Evolutionary conservation across 2,888 invertebrate genomes (phyloP).

Genomic region (Operophtera brumata): DNA sequence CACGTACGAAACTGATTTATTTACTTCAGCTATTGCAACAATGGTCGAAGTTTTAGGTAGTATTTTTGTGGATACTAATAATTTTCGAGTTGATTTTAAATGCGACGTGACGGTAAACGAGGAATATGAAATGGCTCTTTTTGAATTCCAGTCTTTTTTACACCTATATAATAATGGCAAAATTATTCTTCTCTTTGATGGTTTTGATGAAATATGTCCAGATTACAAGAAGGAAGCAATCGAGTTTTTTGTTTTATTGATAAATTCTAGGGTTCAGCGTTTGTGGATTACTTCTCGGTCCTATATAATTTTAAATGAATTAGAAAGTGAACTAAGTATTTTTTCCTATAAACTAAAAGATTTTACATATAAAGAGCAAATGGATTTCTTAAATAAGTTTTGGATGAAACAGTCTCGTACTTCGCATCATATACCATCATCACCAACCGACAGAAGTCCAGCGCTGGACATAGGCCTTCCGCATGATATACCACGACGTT

Average conservation of each 20-base stretch:
- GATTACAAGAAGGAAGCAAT: conserved; percentile 28
- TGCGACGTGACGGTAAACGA: neutral
- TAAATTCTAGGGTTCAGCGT: neutral
- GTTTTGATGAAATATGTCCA: conserved; percentile 39
- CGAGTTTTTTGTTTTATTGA: conserved; percentile 23
- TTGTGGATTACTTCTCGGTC: conserved; percentile 35
- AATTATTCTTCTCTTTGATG: conserved; percentile 27
- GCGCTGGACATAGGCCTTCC: too few relatives aligned
- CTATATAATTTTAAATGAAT: conserved; percentile 25
- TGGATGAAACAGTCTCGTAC: neutral
- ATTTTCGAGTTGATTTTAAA: neutral
- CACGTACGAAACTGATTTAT: neutral
- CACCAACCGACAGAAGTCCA: too few relatives aligned
- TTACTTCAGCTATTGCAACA: too few relatives aligned
- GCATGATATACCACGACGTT: too few relatives aligned
- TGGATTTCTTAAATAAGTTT: conserved; percentile 12
- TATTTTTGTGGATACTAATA: neutral
- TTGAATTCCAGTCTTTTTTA: conserved; percentile 8
- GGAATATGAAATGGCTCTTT: neutral
- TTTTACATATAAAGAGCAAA: conserved; percentile 23
- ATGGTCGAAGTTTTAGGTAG: neutral
- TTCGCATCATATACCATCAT: too few relatives aligned
- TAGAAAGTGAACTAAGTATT: conserved; percentile 30
- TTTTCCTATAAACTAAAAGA: conserved; percentile 30
- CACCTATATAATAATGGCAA: conserved; percentile 2